Evolutionary conservation across 2,113 vertebrate species (phyloP).

Genomic region (human (Homo sapiens)): GRCh38 chr18:33604001-33604500

Average conservation of each 20-base stretch:
- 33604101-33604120: slow-evolving; percentile 28
- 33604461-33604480: slow-evolving; percentile 35
- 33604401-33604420: slow-evolving; percentile 58
- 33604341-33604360: slow-evolving; percentile 34
- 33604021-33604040: slow-evolving; percentile 43
- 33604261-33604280: slow-evolving; percentile 12
- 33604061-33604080: not conserved
- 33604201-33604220: slow-evolving; percentile 45
- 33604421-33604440: slow-evolving; percentile 47
- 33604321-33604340: slow-evolving; percentile 44
- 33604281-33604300: not conserved
- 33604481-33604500: not conserved
- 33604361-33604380: slow-evolving; percentile 49
- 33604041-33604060: not conserved
- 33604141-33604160: slow-evolving; percentile 29
- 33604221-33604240: slow-evolving; percentile 43
- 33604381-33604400: slow-evolving; percentile 50
- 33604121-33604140: not conserved
- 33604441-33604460: slow-evolving; percentile 38
- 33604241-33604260: slow-evolving; percentile 33
- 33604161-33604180: slow-evolving; percentile 45
- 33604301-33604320: slow-evolving; percentile 24
- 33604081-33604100: not conserved
- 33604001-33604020: not conserved
- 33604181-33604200: not conserved